Conservation (phyloP, 2,888 invertebrate genomes). For the Oscheius sp. region DNA sequence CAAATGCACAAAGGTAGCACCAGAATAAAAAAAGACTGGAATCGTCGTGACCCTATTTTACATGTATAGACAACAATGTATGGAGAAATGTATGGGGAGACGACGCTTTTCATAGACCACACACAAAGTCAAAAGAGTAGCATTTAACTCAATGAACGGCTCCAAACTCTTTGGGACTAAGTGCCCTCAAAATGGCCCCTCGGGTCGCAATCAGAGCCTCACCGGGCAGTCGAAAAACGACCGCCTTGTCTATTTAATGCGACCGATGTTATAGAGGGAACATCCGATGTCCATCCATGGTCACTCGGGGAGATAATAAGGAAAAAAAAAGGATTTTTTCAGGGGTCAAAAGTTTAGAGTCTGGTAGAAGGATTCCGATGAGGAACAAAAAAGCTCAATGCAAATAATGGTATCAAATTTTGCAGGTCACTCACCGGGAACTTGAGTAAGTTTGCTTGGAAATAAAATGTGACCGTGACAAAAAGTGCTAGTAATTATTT, state of each 20-base stretch:
- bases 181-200: conserved; percentile 34
- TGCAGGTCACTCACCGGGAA: no score
- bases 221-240: conserved; percentile 35
- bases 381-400: no score
- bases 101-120: background rate
- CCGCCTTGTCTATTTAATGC: conserved; percentile 35
- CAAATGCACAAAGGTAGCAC: conserved; percentile 12
- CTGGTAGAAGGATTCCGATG: no score
- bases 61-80: background rate
- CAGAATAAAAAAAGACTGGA: background rate
- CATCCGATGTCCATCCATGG: background rate
- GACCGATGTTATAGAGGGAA: conserved; percentile 15
- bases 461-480: no score
- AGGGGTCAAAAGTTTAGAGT: background rate
- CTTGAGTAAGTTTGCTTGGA: no score
- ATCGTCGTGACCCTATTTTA: no score
- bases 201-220: conserved; percentile 37
- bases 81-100: background rate
- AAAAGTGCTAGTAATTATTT: no score
- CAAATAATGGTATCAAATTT: no score
- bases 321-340: background rate
- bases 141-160: conserved; percentile 22
- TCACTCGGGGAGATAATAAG: background rate
- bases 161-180: conserved; percentile 31
- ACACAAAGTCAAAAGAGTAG: background rate